phyloP scores from a whole-genome alignment of 2,113 vertebrate species.

The Macrotis lagotis region DNA sequence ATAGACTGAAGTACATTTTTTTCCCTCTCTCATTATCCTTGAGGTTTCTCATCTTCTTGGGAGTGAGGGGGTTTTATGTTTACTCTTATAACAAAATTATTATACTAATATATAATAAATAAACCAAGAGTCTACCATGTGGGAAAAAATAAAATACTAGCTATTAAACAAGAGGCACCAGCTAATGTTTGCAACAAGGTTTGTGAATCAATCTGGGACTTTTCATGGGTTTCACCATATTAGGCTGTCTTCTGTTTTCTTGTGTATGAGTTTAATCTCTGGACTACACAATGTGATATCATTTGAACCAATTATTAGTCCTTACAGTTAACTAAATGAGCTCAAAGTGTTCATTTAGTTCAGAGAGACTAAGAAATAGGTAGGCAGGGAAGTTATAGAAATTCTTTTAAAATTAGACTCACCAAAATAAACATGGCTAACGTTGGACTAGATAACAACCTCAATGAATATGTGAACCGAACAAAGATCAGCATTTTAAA shows the following conservation, averaged over 20 bases:
- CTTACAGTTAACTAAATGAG: not conserved
- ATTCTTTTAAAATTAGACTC: not conserved
- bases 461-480: not conserved
- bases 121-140: too few relatives aligned
- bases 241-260: not conserved
- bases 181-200: not conserved
- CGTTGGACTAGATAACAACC: not conserved
- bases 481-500: slow-evolving; percentile 13
- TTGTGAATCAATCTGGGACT: not conserved
- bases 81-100: too few relatives aligned
- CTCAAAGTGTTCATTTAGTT: not conserved
- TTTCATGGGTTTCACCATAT: not conserved
- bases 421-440: not conserved
- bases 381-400: not conserved
- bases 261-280: not conserved
- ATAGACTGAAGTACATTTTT: too few relatives aligned
- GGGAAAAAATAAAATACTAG: too few relatives aligned
- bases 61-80: too few relatives aligned
- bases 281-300: not conserved
- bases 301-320: not conserved
- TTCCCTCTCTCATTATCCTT: too few relatives aligned
- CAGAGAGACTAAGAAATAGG: not conserved
- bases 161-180: not conserved
- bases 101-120: too few relatives aligned
- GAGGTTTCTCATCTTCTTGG: too few relatives aligned